These are phyloP conservation scores for Xiphydria camelus DNA, from an alignment of 2,888 invertebrate species.

Conservation along the genomic window DNA sequence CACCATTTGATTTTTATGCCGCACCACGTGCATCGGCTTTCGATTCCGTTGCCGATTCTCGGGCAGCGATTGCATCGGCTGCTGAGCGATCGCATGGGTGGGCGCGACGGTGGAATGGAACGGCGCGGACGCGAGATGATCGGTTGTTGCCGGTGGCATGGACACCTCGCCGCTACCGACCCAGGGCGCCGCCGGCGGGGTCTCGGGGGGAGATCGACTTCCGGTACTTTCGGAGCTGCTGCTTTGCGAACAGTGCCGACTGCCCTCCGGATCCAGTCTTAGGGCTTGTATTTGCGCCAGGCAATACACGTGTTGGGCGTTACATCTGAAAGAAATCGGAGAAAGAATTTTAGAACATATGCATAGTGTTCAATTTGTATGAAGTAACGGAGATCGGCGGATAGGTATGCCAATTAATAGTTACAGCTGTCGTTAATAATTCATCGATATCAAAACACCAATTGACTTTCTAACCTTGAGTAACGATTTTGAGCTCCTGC, in stretches of 20 bases:
- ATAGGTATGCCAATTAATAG: no score
- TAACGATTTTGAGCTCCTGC: conserved; percentile 50
- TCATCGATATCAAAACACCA: no score
- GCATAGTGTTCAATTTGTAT: no score
- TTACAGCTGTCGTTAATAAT: no score
- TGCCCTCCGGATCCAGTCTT: conserved; percentile 59
- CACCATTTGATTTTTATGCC: conserved; percentile 49
- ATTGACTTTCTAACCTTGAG: conserved; percentile 47
- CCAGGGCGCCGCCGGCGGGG: conserved; percentile 62
- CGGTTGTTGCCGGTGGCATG: conserved; percentile 33
- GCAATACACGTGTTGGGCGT: conserved; percentile 52
- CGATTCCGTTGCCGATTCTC: conserved; percentile 44
- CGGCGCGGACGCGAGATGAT: conserved; percentile 35
- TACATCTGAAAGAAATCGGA: conserved; percentile 44
- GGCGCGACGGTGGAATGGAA: conserved; percentile 57
- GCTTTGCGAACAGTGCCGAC: conserved; percentile 61
- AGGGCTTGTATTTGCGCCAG: conserved; percentile 59
- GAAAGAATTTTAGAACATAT: no score
- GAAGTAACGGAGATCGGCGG: no score
- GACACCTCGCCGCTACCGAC: conserved; percentile 34
- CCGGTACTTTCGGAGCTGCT: conserved; percentile 60
- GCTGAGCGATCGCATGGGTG: conserved; percentile 15
- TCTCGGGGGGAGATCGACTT: conserved; percentile 64
- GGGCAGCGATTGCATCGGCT: conserved; percentile 23
- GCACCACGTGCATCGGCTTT: conserved; percentile 46